Evolutionary conservation across 2,113 vertebrate genomes (phyloP).

Genomic region (Gallinago jamesoni): DNA sequence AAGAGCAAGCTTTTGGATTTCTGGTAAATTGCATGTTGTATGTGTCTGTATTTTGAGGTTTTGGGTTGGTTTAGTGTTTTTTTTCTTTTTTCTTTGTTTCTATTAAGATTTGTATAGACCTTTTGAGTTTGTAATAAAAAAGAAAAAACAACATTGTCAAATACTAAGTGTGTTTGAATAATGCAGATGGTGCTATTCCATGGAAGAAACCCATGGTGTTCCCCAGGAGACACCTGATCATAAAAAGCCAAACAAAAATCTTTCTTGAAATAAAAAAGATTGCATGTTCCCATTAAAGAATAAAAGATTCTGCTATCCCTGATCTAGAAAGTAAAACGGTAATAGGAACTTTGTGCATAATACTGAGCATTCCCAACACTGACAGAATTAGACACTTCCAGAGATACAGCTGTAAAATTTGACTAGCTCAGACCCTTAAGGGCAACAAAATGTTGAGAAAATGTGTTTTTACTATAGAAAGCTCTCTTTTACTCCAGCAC

Average conservation of each 20-base stretch:
- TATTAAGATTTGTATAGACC: background rate
- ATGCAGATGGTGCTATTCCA: background rate
- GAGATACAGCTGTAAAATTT: background rate
- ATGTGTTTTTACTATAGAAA: background rate
- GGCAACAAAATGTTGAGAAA: background rate
- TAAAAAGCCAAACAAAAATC: slow-evolving; percentile 2
- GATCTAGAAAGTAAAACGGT: background rate
- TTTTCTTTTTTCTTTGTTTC: background rate
- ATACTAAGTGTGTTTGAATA: background rate
- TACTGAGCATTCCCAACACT: background rate
- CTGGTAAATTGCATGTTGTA: background rate
- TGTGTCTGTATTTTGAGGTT: background rate
- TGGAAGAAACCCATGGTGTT: background rate
- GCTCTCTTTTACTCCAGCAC: background rate
- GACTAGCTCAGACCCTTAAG: background rate
- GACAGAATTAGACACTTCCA: background rate
- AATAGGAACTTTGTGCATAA: background rate
- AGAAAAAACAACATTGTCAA: background rate
- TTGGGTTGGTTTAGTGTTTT: background rate
- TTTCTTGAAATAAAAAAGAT: background rate
- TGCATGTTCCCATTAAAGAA: background rate
- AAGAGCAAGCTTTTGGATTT: background rate
- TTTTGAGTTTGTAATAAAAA: background rate
- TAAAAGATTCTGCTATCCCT: background rate
- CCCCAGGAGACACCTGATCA: background rate